Evolutionary conservation across 2,888 invertebrate species (phyloP), one percentile per base, ranked within the genome.

Genomic region (Drosophila stalkeri): DNA sequence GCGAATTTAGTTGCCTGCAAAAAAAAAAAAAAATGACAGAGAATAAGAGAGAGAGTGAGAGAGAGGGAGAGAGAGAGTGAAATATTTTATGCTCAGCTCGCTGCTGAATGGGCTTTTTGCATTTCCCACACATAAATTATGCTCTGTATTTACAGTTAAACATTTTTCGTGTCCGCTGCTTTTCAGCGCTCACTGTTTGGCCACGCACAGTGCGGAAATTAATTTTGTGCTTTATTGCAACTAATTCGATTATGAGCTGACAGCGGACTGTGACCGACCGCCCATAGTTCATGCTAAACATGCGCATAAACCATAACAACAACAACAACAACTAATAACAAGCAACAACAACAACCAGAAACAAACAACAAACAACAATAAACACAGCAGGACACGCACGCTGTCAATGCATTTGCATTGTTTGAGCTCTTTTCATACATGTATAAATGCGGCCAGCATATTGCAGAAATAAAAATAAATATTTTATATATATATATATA

Each of bases 201-300:
- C 33, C 51, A 51, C 51, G 51, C 51, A 35, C 69, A 72, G 72
- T 59, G 79, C 88, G 86, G 77, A 87, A 90, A 90, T 89, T 90
- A 89, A 87, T 89, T 90, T 82, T 71, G 80, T 75, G 82, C 84
- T 82, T 89, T 89, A 86, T 87, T 86, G 80, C 77, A 86, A 81
- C 80, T 88, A 85, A 89, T 90, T 90, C 83, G 77, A 86, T 90
- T 88, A 88, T 79, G 75, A 81, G 64, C 52, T 31, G 69, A 56
- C 41, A 49, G 46, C 63, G 14, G 12, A 31, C 20, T 35, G 31
- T 46, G 41, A 60, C 63, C 62, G 47, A 64, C 70, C 61, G 12
- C 56, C 81, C 63, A 61, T 56, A 61, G 79, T 57, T 44, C 60
- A 65, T 63, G 55, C 60, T 46, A 70, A 63, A 79, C 75, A 71